Conservation (phyloP, 2,113 vertebrate species). For the Macquaria ambigua region DNA sequence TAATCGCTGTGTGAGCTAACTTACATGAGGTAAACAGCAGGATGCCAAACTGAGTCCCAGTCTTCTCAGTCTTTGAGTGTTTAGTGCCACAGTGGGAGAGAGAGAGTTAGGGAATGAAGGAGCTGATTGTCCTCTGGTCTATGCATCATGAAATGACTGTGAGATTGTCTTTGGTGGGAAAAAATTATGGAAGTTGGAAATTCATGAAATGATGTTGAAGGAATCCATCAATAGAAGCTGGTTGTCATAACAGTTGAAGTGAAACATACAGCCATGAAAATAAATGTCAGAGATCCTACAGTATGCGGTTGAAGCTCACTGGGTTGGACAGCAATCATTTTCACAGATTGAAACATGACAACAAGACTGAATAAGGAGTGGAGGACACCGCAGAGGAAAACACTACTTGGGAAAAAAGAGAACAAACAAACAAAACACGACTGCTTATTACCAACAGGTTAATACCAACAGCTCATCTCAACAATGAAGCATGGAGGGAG, state of each 20-base stretch:
- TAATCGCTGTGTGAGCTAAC: conserved; percentile 8
- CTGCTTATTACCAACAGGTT: background rate
- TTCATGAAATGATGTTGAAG: background rate
- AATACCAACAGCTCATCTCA: background rate
- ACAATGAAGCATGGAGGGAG: background rate
- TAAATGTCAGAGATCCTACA: background rate
- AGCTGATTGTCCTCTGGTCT: conserved; percentile 5
- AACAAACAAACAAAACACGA: background rate
- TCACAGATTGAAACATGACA: background rate
- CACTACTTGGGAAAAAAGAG: background rate
- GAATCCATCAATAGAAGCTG: background rate
- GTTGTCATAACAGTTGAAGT: conserved; percentile 12
- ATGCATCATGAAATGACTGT: background rate
- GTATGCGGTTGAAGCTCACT: background rate
- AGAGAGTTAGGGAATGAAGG: background rate
- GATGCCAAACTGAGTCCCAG: conserved; percentile 25
- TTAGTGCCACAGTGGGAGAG: background rate
- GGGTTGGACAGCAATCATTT: background rate
- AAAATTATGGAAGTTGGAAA: background rate
- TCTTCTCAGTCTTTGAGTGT: conserved; percentile 18
- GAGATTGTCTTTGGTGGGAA: background rate
- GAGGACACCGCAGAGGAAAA: background rate
- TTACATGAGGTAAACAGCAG: conserved; percentile 22
- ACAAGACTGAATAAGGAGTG: background rate
- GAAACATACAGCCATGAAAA: conserved; percentile 2